Base-by-base conservation (phyloP, 2,888 invertebrate genomes). In the Drosophila gaucha region DNA sequence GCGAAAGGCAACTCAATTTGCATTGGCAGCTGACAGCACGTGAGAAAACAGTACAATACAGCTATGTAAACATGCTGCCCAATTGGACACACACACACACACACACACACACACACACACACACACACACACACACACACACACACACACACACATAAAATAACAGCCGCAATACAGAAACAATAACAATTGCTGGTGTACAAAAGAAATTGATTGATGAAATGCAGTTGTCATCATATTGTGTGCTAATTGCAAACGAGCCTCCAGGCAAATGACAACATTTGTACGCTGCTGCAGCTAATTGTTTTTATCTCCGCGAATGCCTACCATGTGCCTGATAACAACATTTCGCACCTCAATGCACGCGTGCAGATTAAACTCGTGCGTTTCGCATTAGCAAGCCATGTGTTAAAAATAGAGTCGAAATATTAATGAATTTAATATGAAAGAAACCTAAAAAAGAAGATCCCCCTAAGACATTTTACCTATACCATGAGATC, bases 1-100 rank as follows among this genome's bases (percentile, higher is more conserved):
- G 51, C 41, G 54, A 39, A 72, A 58, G 57, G 72, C 75, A 76
- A 78, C 69, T 74, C 76, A 83, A 80, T 84, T 84, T 86, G 65
- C 74, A 79, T 78, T 67, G 59, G 63, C 75, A 72, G 59, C 63
- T 46, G 59, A 59, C 43, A 47, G 67, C 86, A 80, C 83, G 86
- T 86, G 86, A 73, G 80, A 79, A 79, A 82, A 80, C 70, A 67
- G 18, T n/a, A 54, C 35, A 49, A 3, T n/a, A 16, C 24, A 33
- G 33, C 59, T 62, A 68, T 58, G 35, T 43, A 56, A 72, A 75
- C 46, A 74, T 35, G 36, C 51, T 47, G 64, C 16, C 35, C 52
- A 56, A 63, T 33, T 47, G 36, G 46, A 24, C 20, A 39, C 38
- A 41, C 35, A 46, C 50, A 66, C 44, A 41, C 14, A 22, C n/a